Evolutionary conservation across 2,888 invertebrate genomes (phyloP).

Genomic region (Chesias legatella): DNA sequence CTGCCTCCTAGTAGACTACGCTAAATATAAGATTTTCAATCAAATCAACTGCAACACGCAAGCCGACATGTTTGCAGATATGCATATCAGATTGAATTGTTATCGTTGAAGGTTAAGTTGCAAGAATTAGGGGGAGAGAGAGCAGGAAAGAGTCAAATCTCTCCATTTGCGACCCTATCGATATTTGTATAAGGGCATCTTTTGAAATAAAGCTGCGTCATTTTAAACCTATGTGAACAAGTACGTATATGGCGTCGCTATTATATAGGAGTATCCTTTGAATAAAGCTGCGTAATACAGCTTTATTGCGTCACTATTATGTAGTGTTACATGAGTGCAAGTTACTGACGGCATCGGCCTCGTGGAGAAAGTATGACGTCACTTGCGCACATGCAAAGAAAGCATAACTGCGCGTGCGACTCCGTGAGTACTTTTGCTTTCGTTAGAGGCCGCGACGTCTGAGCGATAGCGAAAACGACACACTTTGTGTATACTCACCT

Average conservation of each 20-base stretch:
- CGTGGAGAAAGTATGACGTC: slow-evolving; percentile 74
- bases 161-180: too few species aligned
- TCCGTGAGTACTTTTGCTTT: slow-evolving; percentile 67
- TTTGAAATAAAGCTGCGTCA: slow-evolving; percentile 2
- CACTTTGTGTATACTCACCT: slow-evolving; percentile 55
- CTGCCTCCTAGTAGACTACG: not conserved
- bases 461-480: slow-evolving; percentile 77
- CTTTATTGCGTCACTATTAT: slow-evolving; percentile 38
- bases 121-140: too few species aligned
- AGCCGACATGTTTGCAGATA: slow-evolving; percentile 7
- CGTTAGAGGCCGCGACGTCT: slow-evolving; percentile 69
- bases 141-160: too few species aligned
- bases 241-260: too few species aligned
- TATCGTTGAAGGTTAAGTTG: too few species aligned
- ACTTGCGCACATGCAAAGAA: slow-evolving; percentile 67
- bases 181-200: too few species aligned
- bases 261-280: slow-evolving; percentile 51
- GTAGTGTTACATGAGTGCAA: slow-evolving; percentile 61
- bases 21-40: not conserved
- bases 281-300: slow-evolving; percentile 4
- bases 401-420: slow-evolving; percentile 72
- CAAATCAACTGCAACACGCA: slow-evolving; percentile 1
- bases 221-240: not conserved
- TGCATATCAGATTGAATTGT: slow-evolving; percentile 11
- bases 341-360: slow-evolving; percentile 46